Base-by-base conservation (phyloP, 2,797 vertebrate species). In the Falco naumanni region DNA sequence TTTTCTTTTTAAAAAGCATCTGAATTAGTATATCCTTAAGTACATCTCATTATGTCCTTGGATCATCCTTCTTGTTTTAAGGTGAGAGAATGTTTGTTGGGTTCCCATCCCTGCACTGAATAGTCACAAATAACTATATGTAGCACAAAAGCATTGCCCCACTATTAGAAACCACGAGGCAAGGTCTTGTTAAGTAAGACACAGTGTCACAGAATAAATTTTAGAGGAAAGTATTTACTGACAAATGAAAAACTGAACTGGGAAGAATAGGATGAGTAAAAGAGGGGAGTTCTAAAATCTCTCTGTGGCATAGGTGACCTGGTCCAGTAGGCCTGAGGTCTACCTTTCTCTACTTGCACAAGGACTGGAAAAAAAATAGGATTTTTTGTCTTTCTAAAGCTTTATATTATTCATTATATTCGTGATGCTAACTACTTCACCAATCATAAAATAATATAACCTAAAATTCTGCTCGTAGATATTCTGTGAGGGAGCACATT, bases 331-430 rank as follows among this genome's bases (percentile, higher is more conserved):
- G 14, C 31, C 24, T 31, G 17, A 88, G 29, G 3, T 34, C 48
- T 63, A 31, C 5, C 43, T 24, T 43, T 47, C 25, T 47, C 48
- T 82, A 18, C 26, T 71, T 71, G 31, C 21, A 43, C 3, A 41
- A 53, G 0, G 5, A 37, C 11, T 31, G 50, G 10, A 87, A 45
- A 79, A 53, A 4, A 28, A 2, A 0, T 4, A 20, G 18, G 7
- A 29, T 11, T 47, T 66, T 66, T 9, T 29, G 13, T 47, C 22
- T 91, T 87, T 89, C 13, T 57, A 29, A 51, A 60, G 20, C 5
- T 89, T 69, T 77, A 1, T 18, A 21, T 74, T 45, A 21, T 11
- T 51, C 0, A 1, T 86, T 71, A 45, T 45, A 45, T 45, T 11
- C 0, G 0, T 50, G 24, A 45, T 51, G 51, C 45, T 51, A 51